phyloP scores from a whole-genome alignment of 2,888 invertebrate genomes.

The Cheilosia impressa region DNA sequence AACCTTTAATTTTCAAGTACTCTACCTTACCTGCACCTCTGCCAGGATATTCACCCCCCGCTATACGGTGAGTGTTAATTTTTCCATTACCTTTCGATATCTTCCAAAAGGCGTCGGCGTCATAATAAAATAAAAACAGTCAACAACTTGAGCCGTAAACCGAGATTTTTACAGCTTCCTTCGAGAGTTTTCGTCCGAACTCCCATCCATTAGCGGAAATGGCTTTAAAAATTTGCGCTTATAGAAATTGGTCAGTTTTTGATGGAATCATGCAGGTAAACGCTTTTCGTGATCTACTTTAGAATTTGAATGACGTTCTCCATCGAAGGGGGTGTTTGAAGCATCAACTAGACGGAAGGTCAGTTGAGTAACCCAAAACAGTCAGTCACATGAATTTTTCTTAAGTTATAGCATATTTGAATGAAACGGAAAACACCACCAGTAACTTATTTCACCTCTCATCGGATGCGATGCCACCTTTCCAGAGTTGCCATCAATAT shows the following conservation, averaged over 20 bases:
- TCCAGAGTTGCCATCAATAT: conserved; percentile 56
- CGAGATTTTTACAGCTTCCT: conserved; percentile 34
- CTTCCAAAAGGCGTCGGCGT: conserved; percentile 11
- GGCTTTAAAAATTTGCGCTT: neutral
- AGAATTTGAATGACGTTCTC: no score
- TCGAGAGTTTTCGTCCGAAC: neutral
- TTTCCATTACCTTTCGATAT: conserved; percentile 23
- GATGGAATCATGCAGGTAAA: no score
- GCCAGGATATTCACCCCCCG: neutral
- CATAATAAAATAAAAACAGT: conserved; percentile 14
- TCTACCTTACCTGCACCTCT: neutral
- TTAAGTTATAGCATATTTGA: no score
- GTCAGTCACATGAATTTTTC: no score
- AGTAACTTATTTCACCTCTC: conserved; percentile 29
- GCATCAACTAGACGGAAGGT: no score
- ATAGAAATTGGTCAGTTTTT: neutral
- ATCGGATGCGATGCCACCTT: conserved; percentile 12
- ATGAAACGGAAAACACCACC: neutral
- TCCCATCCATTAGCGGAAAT: conserved; percentile 18
- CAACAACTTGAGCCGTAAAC: conserved; percentile 29
- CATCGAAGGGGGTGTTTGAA: no score
- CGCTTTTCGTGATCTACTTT: no score
- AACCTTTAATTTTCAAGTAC: neutral
- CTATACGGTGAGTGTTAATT: conserved; percentile 5
- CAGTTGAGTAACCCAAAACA: no score